These are phyloP conservation scores for Enteromius trimaculatus DNA, from an alignment of 2,797 vertebrate genomes.

Conservation along the genomic window DNA sequence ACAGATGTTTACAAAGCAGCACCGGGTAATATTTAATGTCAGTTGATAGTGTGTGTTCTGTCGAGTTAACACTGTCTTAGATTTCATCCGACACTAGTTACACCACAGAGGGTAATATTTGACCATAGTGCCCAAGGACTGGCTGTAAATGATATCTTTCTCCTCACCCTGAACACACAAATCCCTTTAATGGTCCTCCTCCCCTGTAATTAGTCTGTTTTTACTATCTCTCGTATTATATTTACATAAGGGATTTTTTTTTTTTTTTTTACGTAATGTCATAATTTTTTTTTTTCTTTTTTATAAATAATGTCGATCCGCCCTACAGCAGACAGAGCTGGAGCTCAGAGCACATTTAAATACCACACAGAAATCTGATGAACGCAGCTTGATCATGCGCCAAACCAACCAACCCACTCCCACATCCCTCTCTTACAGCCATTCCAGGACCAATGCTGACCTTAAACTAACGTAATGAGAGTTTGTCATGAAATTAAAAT, in stretches of 20 bases:
- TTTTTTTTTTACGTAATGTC: conserved; percentile 53
- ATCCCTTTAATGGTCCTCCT: conserved; percentile 60
- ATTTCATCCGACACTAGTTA: conserved; percentile 70
- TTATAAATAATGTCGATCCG: conserved; percentile 56
- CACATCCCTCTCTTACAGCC: conserved; percentile 32
- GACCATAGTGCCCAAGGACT: conserved; percentile 38
- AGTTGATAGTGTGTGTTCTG: conserved; percentile 45
- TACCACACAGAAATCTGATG: conserved; percentile 39
- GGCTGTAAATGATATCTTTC: conserved; percentile 70
- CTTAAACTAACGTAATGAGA: neutral
- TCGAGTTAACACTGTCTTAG: conserved; percentile 31
- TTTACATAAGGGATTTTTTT: conserved; percentile 59
- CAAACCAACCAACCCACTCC: conserved; percentile 48
- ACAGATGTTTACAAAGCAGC: neutral
- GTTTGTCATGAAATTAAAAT: neutral
- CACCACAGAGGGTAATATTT: conserved; percentile 60
- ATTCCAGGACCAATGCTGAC: conserved; percentile 16
- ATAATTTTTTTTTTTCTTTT: conserved; percentile 59
- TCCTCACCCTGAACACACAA: conserved; percentile 56
- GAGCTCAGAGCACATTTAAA: conserved; percentile 12
- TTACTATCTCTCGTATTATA: conserved; percentile 42
- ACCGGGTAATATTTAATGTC: neutral
- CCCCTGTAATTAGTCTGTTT: conserved; percentile 73
- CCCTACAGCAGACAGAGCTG: neutral
- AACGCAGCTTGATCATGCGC: conserved; percentile 28